Base-by-base conservation (phyloP, 2,888 invertebrate species). In the Smittia aterrima region DNA sequence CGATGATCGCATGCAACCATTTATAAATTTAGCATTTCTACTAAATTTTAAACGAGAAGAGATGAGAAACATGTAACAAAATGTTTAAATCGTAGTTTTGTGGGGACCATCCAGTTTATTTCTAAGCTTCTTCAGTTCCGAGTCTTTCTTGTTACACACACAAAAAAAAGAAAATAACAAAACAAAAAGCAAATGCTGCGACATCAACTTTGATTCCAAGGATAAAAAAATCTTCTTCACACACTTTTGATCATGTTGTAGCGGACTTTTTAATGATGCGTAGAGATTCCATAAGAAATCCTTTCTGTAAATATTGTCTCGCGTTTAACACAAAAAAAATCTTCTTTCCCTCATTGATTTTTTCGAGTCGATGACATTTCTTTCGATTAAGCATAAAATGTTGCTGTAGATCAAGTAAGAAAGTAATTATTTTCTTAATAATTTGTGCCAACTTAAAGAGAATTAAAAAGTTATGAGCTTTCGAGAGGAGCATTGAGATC, bases 51-150 rank as follows among this genome's bases (percentile, higher is more conserved):
- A 64, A 64, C 9, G 20, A 27, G 24, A 27, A 9, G 27, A 53
- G 41, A 53, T n/a, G 32, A 32, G 32, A 9, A 32, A 32, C 32
- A 32, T 32, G 32, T 32, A 32, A 32, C 32, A 32, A 32, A 9
- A 32, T 32, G 32, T 32, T 32, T 32, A 9, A 32, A 18, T 70
- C 54, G 70, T 70, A 70, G 70, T 54, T 70, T 64, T 70, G 16
- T 70, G 70, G 68, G 70, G 70, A 70, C 70, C 70, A 70, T 54
- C 20, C 41, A 54, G 47, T 68, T 70, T 70, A 54, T 47, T 47
- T 47, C 11, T 11, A 41, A 70, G 41, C 18, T 40, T 38, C 24
- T 40, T 41, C 16, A 20, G 27, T 70, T 70, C 41, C 22, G 47
- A 40, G 13, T n/a, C 40, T 68, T 41, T 47, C 68, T 47, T 68